A percentile compares a stretch with the other conserved stretches of the same genome.
Evolutionary conservation across 92 coral and sea anemone species (phyloP).

Genomic region (Palythoa grandiflora): DNA sequence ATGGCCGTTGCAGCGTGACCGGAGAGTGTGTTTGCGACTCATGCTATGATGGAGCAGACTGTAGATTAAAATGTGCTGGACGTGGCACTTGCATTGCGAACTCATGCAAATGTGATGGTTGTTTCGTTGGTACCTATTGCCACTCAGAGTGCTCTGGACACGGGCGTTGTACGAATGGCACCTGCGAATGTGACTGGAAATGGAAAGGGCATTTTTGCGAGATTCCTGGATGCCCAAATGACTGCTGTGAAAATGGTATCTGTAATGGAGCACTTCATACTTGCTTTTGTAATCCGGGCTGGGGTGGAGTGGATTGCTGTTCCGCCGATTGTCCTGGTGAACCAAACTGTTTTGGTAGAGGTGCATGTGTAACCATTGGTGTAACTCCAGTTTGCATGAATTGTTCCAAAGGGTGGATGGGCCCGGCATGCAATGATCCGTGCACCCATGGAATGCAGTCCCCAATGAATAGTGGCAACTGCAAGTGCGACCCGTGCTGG

Average conservation of each 20-base stretch:
- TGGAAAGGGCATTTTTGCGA: slow-evolving; percentile 76
- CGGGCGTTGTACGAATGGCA: slow-evolving; percentile 57
- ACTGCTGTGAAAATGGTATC: slow-evolving; percentile 72
- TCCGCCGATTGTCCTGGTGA: slow-evolving; percentile 75
- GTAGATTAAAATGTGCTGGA: slow-evolving; percentile 69
- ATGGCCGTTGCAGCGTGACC: slow-evolving; percentile 64
- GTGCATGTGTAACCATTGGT: slow-evolving; percentile 49
- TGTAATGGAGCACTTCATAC: slow-evolving; percentile 71
- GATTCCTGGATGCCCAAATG: slow-evolving; percentile 70
- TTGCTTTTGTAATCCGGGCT: slow-evolving; percentile 77
- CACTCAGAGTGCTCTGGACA: slow-evolving; percentile 73
- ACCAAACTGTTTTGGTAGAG: slow-evolving; percentile 72
- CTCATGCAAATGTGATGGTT: slow-evolving; percentile 59
- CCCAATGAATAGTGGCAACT: slow-evolving; percentile 74
- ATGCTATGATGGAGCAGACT: slow-evolving; percentile 69
- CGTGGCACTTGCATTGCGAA: slow-evolving; percentile 61
- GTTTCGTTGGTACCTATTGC: slow-evolving; percentile 68
- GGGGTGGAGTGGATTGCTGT: slow-evolving; percentile 68
- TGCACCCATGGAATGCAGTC: slow-evolving; percentile 65
- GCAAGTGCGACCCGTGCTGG: slow-evolving; percentile 74
- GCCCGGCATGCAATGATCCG: slow-evolving; percentile 74
- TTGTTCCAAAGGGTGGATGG: slow-evolving; percentile 78
- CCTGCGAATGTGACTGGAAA: slow-evolving; percentile 52
- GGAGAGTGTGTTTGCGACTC: slow-evolving; percentile 70
- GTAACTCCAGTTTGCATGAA: slow-evolving; percentile 54